Evolutionary conservation across 2,797 vertebrate species (phyloP).

Genomic region (Potorous gilbertii): DNA sequence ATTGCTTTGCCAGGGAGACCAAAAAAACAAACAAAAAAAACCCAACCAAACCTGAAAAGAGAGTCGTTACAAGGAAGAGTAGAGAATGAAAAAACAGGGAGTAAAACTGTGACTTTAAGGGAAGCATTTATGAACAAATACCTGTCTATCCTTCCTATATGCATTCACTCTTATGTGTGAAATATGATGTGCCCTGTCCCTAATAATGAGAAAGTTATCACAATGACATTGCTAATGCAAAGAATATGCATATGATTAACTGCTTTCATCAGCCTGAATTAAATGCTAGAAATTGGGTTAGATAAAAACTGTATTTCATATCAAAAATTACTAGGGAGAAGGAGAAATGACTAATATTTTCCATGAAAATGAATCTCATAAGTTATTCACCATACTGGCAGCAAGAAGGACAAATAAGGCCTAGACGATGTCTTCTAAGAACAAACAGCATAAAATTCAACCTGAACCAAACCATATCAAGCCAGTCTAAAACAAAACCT

Average conservation of each 20-base stretch:
- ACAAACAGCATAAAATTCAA: constrained; percentile 8
- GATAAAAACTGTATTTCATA: constrained; percentile 69
- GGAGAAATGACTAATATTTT: constrained; percentile 72
- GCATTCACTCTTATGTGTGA: constrained; percentile 48
- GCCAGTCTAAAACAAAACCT: neutral
- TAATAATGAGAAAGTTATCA: neutral
- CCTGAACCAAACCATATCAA: neutral
- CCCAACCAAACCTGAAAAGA: constrained; percentile 9
- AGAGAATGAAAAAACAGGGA: constrained; percentile 72
- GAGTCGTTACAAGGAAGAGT: constrained; percentile 74
- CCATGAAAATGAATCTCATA: constrained; percentile 76
- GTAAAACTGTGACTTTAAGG: constrained; percentile 53
- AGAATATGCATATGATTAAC: constrained; percentile 67
- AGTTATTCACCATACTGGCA: constrained; percentile 59
- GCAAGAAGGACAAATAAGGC: constrained; percentile 51
- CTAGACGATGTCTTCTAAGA: constrained; percentile 64
- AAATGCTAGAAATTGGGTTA: constrained; percentile 74
- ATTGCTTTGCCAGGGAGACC: constrained; percentile 74
- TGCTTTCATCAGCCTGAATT: constrained; percentile 66
- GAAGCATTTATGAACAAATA: constrained; percentile 66
- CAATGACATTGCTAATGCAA: constrained; percentile 46
- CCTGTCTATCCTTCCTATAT: constrained; percentile 12
- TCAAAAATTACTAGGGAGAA: constrained; percentile 70
- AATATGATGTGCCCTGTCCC: constrained; percentile 17
- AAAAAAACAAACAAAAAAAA: constrained; percentile 52